phyloP scores from a whole-genome alignment of 2,797 vertebrate species.

The Gymnoscopelus microlampas region DNA sequence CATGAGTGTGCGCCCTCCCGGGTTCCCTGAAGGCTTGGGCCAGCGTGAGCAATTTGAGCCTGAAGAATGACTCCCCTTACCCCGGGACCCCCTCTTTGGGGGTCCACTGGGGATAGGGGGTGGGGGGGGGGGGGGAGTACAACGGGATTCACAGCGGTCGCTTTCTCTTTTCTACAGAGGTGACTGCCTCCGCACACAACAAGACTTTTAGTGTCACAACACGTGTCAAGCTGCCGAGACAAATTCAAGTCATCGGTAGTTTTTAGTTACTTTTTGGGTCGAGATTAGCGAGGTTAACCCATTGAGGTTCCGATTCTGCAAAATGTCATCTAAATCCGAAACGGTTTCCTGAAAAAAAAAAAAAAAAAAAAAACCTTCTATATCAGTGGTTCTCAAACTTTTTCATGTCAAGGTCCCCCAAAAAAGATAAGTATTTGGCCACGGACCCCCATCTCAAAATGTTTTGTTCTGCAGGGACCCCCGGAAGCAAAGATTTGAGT shows the following conservation, averaged over 20 bases:
- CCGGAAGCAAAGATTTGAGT: no score
- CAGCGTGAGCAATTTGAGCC: conserved; percentile 34
- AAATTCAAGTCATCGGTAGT: conserved; percentile 6
- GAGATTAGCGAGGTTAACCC: conserved; percentile 17
- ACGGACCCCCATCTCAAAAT: no score
- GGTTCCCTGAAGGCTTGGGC: conserved; percentile 44
- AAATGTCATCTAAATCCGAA: no score
- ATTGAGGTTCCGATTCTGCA: no score
- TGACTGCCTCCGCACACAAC: background rate
- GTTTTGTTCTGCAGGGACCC: no score
- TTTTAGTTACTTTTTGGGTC: conserved; percentile 1
- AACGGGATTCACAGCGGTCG: conserved; percentile 10
- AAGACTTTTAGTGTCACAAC: conserved; percentile 14
- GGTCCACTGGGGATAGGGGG: background rate
- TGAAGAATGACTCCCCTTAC: background rate
- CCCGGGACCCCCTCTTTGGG: background rate
- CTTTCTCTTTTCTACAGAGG: conserved; percentile 18
- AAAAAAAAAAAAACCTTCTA: no score
- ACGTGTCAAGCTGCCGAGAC: conserved; percentile 15
- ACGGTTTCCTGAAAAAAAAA: no score
- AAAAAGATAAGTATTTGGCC: no score
- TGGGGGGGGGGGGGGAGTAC: background rate
- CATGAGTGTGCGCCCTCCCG: conserved; percentile 31
- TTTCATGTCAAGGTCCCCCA: no score
- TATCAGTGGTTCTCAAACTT: no score